Conservation (phyloP, 2,113 vertebrate species). For the Desmodus rotundus region DNA sequence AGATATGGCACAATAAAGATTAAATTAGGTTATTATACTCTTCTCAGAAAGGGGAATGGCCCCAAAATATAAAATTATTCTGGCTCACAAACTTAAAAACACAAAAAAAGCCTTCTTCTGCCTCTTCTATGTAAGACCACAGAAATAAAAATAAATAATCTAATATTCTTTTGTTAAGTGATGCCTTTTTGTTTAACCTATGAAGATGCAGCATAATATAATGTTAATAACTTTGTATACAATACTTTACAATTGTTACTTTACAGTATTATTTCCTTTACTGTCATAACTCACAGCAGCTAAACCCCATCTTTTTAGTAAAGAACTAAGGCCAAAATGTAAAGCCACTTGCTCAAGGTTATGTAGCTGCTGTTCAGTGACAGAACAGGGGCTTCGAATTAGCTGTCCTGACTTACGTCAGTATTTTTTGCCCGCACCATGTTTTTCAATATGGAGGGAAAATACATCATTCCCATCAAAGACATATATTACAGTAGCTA, state of each 20-base stretch:
- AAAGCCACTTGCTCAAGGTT: neutral
- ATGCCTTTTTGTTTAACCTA: neutral
- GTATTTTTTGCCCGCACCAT: neutral
- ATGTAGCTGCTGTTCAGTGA: neutral
- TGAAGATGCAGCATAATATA: neutral
- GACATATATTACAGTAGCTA: neutral
- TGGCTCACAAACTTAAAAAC: neutral
- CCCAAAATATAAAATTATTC: neutral
- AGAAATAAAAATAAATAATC: neutral
- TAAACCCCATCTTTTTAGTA: neutral
- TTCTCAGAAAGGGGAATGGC: neutral
- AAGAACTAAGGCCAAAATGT: neutral
- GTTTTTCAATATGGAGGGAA: neutral
- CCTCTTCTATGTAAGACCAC: neutral
- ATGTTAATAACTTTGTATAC: neutral
- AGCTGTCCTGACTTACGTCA: neutral
- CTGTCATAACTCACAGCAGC: neutral
- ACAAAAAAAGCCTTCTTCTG: neutral
- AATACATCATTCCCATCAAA: neutral
- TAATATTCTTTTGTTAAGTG: neutral
- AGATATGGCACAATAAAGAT: neutral
- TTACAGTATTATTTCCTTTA: slow-evolving; percentile 14
- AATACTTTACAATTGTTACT: neutral
- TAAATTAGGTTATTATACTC: neutral
- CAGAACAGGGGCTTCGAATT: neutral